phyloP scores from a whole-genome alignment of 2,113 vertebrate genomes.

The Hemiscyllium ocellatum region DNA sequence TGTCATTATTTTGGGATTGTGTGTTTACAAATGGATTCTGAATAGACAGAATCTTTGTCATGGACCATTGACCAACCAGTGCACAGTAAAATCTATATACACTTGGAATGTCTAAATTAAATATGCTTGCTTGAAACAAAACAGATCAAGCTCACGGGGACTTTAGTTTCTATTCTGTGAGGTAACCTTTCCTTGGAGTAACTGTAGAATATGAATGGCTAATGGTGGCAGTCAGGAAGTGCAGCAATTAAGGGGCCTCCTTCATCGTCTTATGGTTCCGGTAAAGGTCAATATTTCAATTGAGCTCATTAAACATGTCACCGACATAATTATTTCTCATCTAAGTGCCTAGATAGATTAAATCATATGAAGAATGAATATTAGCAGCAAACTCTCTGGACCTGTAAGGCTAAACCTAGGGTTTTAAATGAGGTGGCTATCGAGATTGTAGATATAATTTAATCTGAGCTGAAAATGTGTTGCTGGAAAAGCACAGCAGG shows the following conservation, averaged over 20 bases:
- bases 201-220: neutral
- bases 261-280: slow-evolving; percentile 3
- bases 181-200: neutral
- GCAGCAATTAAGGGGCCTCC: slow-evolving; percentile 26
- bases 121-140: neutral
- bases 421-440: neutral
- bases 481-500: no score
- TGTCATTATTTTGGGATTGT: neutral
- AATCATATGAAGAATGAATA: neutral
- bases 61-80: neutral
- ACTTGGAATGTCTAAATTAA: neutral
- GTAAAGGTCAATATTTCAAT: slow-evolving; percentile 16
- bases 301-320: slow-evolving; percentile 26
- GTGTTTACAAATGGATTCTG: neutral
- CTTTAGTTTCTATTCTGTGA: neutral
- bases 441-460: neutral
- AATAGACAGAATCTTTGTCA: neutral
- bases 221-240: neutral
- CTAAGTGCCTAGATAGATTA: neutral
- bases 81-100: neutral
- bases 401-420: neutral
- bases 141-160: neutral
- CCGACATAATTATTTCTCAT: slow-evolving; percentile 6
- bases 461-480: no score
- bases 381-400: neutral